Percentiles rank a stretch among this genome's conserved stretches.
These are phyloP conservation scores for Selenia dentaria DNA, from an alignment of 2,888 invertebrate genomes.

Conservation along the genomic window DNA sequence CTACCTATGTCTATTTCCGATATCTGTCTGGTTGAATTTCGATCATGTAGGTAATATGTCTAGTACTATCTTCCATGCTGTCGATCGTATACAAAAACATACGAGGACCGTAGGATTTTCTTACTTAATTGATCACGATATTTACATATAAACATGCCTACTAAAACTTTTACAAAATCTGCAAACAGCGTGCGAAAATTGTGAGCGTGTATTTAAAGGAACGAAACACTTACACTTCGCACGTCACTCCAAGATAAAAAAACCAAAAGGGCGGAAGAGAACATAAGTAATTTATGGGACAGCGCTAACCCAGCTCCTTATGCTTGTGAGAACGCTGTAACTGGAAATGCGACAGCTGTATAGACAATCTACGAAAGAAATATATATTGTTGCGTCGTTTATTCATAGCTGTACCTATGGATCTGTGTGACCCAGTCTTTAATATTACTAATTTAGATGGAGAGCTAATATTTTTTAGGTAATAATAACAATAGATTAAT, in stretches of 20 bases:
- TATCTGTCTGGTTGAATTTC: no score
- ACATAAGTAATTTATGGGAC: slow-evolving; percentile 36
- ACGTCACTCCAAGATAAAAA: slow-evolving; percentile 31
- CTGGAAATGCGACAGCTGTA: slow-evolving; percentile 16
- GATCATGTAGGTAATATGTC: no score
- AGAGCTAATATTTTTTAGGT: no score
- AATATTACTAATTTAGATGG: no score
- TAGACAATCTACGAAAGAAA: slow-evolving; percentile 20
- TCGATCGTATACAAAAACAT: no score
- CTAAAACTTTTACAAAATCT: slow-evolving; percentile 5
- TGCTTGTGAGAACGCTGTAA: slow-evolving; percentile 18
- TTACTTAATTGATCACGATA: no score
- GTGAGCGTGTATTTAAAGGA: slow-evolving; percentile 19
- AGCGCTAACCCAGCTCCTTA: slow-evolving; percentile 27
- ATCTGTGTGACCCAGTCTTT: slow-evolving; percentile 13
- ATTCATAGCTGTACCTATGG: slow-evolving; percentile 8
- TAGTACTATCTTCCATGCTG: no score
- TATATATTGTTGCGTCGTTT: slow-evolving; percentile 17
- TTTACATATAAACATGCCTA: neutral
- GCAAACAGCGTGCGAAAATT: neutral
- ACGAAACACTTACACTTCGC: slow-evolving; percentile 26
- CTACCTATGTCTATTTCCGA: no score
- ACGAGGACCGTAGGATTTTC: no score
- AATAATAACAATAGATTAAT: no score
- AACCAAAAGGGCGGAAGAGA: slow-evolving; percentile 29